Conservation (phyloP, 2,113 vertebrate species). For the Dinomys branickii region DNA sequence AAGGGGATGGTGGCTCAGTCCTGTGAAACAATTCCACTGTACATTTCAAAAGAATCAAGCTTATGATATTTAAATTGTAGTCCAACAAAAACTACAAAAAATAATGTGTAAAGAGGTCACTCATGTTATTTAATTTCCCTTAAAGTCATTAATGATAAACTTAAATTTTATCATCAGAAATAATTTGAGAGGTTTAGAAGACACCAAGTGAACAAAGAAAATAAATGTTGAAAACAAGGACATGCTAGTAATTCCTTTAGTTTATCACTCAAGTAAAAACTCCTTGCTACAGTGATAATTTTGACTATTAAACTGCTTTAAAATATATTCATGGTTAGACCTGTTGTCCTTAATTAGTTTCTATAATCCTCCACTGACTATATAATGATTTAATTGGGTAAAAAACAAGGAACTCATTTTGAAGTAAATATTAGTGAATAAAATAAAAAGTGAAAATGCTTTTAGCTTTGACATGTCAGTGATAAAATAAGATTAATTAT, state of each 20-base stretch:
- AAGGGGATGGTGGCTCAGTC: not conserved
- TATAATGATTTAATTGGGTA: not conserved
- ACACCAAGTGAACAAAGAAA: not conserved
- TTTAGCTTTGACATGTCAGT: not conserved
- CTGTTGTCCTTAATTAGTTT: not conserved
- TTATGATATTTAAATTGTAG: not conserved
- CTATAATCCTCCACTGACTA: not conserved
- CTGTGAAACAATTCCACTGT: not conserved
- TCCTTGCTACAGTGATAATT: not conserved
- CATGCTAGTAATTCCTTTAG: not conserved
- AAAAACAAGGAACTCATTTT: not conserved
- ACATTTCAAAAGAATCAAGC: not conserved
- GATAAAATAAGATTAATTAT: conserved; percentile 7
- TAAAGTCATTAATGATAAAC: not conserved
- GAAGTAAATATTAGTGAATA: not conserved
- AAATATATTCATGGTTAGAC: not conserved
- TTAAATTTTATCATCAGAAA: not conserved
- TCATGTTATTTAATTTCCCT: not conserved
- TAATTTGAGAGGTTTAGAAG: not conserved
- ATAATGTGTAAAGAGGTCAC: not conserved
- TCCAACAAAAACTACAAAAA: not conserved
- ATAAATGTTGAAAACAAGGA: not conserved
- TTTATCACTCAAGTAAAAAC: not conserved
- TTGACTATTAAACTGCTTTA: not conserved
- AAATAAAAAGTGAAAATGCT: not conserved